phyloP scores from a whole-genome alignment of 2,113 vertebrate genomes.

The Lethenteron camtschaticum region DNA sequence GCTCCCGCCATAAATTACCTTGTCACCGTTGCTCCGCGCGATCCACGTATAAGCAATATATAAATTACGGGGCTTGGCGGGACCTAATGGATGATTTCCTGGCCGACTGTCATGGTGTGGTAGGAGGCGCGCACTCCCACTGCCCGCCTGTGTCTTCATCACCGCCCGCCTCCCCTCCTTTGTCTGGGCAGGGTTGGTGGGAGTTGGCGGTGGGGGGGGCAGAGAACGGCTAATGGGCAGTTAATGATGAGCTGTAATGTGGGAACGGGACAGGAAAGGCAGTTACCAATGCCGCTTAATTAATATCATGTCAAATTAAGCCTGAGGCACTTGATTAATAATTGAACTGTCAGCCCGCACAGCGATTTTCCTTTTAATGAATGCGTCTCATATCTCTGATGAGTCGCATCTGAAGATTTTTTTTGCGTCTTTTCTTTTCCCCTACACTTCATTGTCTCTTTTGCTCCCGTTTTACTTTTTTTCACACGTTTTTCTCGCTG shows the following conservation, averaged over 20 bases:
- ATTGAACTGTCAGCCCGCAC: background rate
- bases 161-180: slow-evolving; percentile 1
- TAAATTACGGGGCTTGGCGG: slow-evolving; percentile 5
- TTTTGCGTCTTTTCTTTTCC: background rate
- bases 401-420: background rate
- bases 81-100: slow-evolving; percentile 2
- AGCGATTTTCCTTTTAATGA: background rate
- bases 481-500: too few species aligned
- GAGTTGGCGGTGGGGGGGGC: background rate
- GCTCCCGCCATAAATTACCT: slow-evolving; percentile 5
- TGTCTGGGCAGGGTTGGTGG: background rate
- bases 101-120: background rate
- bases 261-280: slow-evolving; percentile 3
- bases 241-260: slow-evolving; percentile 6
- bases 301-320: slow-evolving; percentile 6
- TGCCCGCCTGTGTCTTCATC: background rate
- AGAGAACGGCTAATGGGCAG: slow-evolving; percentile 1
- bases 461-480: too few species aligned
- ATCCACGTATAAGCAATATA: background rate
- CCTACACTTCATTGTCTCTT: too few species aligned
- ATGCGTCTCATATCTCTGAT: background rate
- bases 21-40: slow-evolving; percentile 1
- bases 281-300: slow-evolving; percentile 3
- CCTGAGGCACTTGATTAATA: background rate
- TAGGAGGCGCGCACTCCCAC: slow-evolving; percentile 1